Evolutionary conservation across 2,888 invertebrate genomes (phyloP).

Genomic region (Pristionchus maxplancki): DNA sequence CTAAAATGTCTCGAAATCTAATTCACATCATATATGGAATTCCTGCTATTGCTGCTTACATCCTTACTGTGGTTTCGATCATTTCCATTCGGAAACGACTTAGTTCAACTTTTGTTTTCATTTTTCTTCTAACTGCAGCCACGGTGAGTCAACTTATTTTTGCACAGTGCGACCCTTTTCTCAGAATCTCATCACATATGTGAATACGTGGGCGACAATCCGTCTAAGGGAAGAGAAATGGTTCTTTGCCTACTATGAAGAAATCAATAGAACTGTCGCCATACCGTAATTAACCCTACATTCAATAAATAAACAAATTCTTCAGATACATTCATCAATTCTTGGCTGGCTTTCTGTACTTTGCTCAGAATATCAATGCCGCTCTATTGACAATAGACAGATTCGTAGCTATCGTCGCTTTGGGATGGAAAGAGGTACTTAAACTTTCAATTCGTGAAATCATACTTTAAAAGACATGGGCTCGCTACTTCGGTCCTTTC

Average conservation of each 20-base stretch:
- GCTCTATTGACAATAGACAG: not conserved
- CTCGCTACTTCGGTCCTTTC: not conserved
- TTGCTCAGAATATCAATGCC: not conserved
- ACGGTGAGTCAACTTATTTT: not conserved
- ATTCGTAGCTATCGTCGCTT: not conserved
- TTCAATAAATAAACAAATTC: not conserved
- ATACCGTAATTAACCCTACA: not conserved
- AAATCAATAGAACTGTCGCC: not conserved
- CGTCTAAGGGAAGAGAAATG: not conserved
- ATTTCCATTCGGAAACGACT: not conserved
- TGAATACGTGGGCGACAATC: not conserved
- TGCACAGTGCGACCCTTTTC: no score
- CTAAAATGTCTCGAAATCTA: not conserved
- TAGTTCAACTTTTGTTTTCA: not conserved
- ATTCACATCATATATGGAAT: not conserved
- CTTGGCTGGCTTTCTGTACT: not conserved
- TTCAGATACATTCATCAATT: conserved; percentile 1
- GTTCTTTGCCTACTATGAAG: not conserved
- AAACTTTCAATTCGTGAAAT: no score
- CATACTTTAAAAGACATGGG: not conserved
- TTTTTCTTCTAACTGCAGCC: not conserved
- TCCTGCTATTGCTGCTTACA: not conserved
- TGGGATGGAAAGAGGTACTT: not conserved
- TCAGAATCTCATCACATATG: not conserved
- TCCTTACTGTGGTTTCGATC: not conserved